Base-by-base conservation (phyloP, 2,797 vertebrate species). In the Hydrolagus colliei region DNA sequence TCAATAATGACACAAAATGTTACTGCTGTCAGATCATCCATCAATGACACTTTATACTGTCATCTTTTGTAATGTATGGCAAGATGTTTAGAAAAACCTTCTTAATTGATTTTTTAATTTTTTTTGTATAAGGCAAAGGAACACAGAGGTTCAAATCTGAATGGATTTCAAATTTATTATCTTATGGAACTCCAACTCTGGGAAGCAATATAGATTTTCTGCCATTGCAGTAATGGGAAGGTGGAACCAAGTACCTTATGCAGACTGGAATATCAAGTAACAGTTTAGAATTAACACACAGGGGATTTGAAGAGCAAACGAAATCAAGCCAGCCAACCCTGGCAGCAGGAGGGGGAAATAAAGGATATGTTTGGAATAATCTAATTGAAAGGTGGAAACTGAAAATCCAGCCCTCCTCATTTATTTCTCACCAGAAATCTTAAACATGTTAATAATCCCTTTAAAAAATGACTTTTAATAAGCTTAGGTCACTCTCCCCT, bases 91-190 rank as follows among this genome's bases (percentile, higher is more conserved):
- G 92, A 93, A 91, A 92, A 94, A 92, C 91, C 92, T 92, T 91
- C 88, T 88, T 88, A 93, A 96, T 96, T 91, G 95, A 96, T 96
- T 94, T 89, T 82, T 84, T 86, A 87, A 87, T 76, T 87, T 86
- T 92, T 88, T 88, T 73, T 93, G 91, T 91, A 92, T 86, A 87
- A 92, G 41, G 27, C 79, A 84, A 84, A 92, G 94, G 93, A 95
- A 94, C 93, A 94, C 94, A 94, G 94, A 93, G 92, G 94, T 93
- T 93, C 91, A 93, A 94, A 94, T 94, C 93, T 91, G 94, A 93
- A 95, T 95, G 94, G 94, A 95, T 95, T 95, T 93, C 91, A 95
- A 95, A 95, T 95, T 94, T 95, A 94, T 96, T 95, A 95, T 95
- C 94, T 95, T 95, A 95, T 95, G 94, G 94, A 94, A 95, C 95